Conservation (phyloP, 2,113 vertebrate species). For the Amia ocellicauda region DNA sequence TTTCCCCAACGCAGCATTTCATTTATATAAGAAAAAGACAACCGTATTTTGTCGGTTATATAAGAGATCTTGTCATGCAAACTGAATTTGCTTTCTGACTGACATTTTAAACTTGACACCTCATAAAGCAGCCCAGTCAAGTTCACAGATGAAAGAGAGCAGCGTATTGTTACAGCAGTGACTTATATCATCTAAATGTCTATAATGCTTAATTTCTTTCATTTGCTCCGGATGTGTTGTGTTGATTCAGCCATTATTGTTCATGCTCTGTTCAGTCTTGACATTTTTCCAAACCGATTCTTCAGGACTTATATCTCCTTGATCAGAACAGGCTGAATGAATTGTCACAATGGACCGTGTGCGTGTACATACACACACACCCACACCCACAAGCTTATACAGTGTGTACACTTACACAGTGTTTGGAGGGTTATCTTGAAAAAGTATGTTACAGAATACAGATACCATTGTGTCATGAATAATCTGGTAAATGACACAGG, state of each 20-base stretch:
- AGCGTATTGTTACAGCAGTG: background rate
- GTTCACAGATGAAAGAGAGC: slow-evolving; percentile 10
- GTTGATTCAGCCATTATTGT: background rate
- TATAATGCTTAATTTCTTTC: background rate
- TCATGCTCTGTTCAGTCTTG: too few relatives aligned
- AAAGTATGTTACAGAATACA: too few relatives aligned
- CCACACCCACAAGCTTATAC: too few relatives aligned
- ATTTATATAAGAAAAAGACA: background rate
- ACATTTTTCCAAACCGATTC: too few relatives aligned
- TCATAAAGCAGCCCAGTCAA: slow-evolving; percentile 1
- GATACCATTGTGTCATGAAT: too few relatives aligned
- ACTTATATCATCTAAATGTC: background rate
- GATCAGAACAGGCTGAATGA: too few relatives aligned
- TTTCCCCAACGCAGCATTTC: background rate
- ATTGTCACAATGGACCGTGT: too few relatives aligned
- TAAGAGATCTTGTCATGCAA: slow-evolving; percentile 8
- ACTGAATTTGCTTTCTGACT: background rate
- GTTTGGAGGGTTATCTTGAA: too few relatives aligned
- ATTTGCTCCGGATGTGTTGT: background rate
- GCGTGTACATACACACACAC: too few relatives aligned
- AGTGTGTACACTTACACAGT: too few relatives aligned
- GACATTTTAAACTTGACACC: slow-evolving; percentile 7
- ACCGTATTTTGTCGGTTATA: background rate
- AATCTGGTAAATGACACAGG: too few relatives aligned
- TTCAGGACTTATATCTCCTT: too few relatives aligned